Base-by-base conservation (phyloP, 2,113 vertebrate species). In the Pipa parva region DNA sequence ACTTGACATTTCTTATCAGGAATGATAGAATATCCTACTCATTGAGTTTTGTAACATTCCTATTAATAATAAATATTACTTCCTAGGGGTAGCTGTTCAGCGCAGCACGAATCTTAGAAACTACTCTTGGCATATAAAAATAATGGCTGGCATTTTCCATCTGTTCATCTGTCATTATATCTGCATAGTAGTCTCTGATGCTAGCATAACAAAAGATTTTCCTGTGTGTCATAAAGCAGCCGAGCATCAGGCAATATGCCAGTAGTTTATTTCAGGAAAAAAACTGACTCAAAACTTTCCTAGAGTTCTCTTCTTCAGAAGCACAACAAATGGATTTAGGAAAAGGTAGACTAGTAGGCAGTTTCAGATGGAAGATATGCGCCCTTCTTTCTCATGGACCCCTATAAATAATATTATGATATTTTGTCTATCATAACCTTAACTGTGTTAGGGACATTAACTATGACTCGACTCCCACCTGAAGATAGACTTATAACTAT, bases 61-160 rank as follows among this genome's bases (percentile, higher is more conserved):
- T 46, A 68, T 68, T 68, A 68, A 68, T 68, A 68, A 68, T 68
- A 36, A 49, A 68, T 51, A 27, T 22, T 39, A 45, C 48, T 37
- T 51, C 55, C 29, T 51, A 26, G 46, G 56, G 55, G 55, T n/a
- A 26, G 56, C 55, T 26, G 55, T 59, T 49, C 21, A 36, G 37
- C 64, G 21, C 64, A 68, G 64, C 57, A 68, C 3, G 56, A 59
- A 56, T 45, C 64, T 27, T 59, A 56, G 55, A 59, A 51, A 59
- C 5, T 59, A 59, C 22, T 27, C 20, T 37, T 57, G 42, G 25
- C 46, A 22, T 18, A 25, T 25, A 37, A 48, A 56, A 36, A 67
- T 66, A 59, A 67, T 58, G 24, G 17, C 45, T 51, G 20, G 20
- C 42, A 67, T 59, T 54, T 39, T 50, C 55, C 55, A 51, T 51